Conservation (phyloP, 1,140 invertebrate species). For the Mycetomoellerius zeteki region DNA sequence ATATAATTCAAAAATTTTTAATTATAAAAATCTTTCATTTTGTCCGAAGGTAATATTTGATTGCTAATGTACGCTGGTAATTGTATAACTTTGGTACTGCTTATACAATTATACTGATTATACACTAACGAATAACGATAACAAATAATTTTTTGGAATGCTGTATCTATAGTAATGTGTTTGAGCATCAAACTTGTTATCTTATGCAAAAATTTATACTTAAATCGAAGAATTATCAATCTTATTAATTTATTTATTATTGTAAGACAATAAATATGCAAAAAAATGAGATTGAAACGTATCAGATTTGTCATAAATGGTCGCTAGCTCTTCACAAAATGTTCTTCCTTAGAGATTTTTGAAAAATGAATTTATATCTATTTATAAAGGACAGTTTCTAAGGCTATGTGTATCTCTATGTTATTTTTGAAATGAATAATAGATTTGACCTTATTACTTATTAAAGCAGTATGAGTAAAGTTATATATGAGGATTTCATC, state of each 20-base stretch:
- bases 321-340: constrained; percentile 1
- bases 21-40: background rate
- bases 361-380: constrained; percentile 54
- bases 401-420: constrained; percentile 57
- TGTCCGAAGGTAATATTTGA: background rate
- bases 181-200: background rate
- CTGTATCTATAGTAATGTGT: no score
- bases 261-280: background rate
- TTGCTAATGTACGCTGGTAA: no score
- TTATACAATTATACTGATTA: no score
- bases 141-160: no score
- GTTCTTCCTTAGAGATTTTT: constrained; percentile 23
- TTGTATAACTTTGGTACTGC: no score
- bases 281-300: constrained; percentile 60
- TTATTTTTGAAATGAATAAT: constrained; percentile 31
- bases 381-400: constrained; percentile 69
- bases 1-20: background rate
- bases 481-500: constrained; percentile 28
- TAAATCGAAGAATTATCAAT: background rate
- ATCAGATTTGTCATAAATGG: constrained; percentile 51
- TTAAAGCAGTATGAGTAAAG: constrained; percentile 23
- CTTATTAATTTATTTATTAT: constrained; percentile 3
- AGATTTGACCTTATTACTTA: constrained; percentile 26
- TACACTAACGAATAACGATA: no score
- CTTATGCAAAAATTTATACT: background rate